These are phyloP conservation scores for Onychorhynchus coronatus DNA, from an alignment of 2,113 vertebrate species.

Conservation along the genomic window DNA sequence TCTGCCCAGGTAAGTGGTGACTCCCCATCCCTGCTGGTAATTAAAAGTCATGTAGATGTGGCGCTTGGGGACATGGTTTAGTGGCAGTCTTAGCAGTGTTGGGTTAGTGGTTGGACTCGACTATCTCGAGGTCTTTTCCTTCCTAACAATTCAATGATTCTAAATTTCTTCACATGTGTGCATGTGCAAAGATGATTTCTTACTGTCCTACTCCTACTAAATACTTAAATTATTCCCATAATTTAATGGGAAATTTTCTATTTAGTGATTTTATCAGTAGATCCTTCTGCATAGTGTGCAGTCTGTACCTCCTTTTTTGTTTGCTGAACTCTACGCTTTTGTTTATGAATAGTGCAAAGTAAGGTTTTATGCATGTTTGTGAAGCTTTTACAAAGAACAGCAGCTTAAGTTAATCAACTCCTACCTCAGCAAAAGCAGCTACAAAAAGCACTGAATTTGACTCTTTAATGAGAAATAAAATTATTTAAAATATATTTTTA, in stretches of 20 bases:
- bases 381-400: not conserved
- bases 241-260: not conserved
- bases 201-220: not conserved
- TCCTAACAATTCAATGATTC: not conserved
- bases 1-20: not conserved
- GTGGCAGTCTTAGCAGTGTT: accelerated
- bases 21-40: not conserved
- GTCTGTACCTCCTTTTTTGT: not conserved
- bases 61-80: not conserved
- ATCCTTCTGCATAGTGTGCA: not conserved
- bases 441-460: not conserved
- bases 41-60: not conserved
- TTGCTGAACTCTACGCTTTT: not conserved
- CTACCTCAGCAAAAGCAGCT: not conserved
- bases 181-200: not conserved
- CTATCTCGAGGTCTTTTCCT: not conserved
- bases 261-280: not conserved
- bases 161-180: not conserved
- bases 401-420: not conserved
- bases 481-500: not conserved
- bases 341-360: not conserved
- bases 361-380: not conserved
- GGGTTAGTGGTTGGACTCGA: not conserved
- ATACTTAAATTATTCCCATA: too few relatives aligned
- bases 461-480: not conserved